Evolutionary conservation across 1,140 invertebrate species (phyloP).

Genomic region (Conus ventricosus): DNA sequence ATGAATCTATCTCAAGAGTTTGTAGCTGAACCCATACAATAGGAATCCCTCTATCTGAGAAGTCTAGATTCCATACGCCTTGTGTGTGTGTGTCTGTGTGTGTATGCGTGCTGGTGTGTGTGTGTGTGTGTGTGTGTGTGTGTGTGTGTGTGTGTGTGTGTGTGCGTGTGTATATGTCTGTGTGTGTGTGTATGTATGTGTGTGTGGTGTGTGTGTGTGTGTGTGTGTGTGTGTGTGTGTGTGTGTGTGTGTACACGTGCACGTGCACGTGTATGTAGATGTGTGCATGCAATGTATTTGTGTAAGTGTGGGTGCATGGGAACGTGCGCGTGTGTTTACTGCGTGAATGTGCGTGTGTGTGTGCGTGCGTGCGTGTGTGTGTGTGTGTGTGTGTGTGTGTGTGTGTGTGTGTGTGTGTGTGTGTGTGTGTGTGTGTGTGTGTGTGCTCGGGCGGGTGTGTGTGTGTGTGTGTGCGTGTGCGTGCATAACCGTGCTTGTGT

Average conservation of each 20-base stretch:
- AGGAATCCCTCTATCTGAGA: too few relatives aligned
- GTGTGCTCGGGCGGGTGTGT: neutral
- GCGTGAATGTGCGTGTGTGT: neutral
- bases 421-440: neutral
- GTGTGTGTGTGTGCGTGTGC: neutral
- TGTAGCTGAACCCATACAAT: too few relatives aligned
- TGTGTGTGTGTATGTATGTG: neutral
- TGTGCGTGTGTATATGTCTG: neutral
- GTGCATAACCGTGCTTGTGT: neutral
- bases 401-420: neutral
- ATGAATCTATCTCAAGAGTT: too few relatives aligned
- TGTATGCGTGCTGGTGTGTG: too few relatives aligned
- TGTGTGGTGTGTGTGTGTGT: slow-evolving; percentile 9
- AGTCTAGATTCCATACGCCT: too few relatives aligned
- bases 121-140: too few relatives aligned
- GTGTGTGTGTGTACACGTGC: neutral
- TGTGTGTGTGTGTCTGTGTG: too few relatives aligned
- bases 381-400: neutral
- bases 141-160: too few relatives aligned
- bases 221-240: neutral
- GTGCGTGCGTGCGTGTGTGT: neutral
- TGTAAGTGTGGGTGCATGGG: neutral
- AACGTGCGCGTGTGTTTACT: neutral
- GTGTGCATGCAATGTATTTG: neutral
- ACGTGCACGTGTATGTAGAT: neutral